Evolutionary conservation across 2,888 invertebrate species (phyloP).

Genomic region (Drosophila paracracens): DNA sequence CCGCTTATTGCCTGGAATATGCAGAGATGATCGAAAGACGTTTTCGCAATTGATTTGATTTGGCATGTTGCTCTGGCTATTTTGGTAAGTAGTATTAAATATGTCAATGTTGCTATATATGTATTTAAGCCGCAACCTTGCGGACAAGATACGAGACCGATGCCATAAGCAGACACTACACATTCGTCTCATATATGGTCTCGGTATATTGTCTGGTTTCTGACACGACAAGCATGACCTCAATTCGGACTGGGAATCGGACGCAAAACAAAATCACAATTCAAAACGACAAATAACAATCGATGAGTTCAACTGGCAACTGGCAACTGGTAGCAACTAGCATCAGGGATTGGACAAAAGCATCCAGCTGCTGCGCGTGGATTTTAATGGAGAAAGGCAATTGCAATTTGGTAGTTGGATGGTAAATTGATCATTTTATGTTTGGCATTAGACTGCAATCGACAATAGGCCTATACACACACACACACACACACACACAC

Average conservation of each 20-base stretch:
- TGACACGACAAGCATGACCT: not conserved
- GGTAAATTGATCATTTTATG: slow-evolving; percentile 8
- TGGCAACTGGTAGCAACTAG: not conserved
- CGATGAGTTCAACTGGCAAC: slow-evolving; percentile 3
- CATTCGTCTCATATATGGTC: slow-evolving; percentile 18
- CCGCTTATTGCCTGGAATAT: not conserved
- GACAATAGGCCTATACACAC: not conserved
- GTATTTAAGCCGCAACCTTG: slow-evolving; percentile 28
- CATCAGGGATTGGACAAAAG: not conserved
- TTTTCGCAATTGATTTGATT: slow-evolving; percentile 8
- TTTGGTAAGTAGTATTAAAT: not conserved
- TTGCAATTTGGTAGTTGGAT: slow-evolving; percentile 1
- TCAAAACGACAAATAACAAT: slow-evolving; percentile 6
- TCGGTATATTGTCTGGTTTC: slow-evolving; percentile 24
- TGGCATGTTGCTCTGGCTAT: slow-evolving; percentile 10
- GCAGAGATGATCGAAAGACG: not conserved
- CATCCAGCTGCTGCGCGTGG: not conserved
- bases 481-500: not conserved
- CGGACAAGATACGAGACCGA: slow-evolving; percentile 3
- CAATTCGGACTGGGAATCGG: slow-evolving; percentile 16
- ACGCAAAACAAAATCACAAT: slow-evolving; percentile 12
- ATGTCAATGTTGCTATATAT: not conserved
- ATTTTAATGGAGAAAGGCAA: not conserved
- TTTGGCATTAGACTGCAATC: not conserved
- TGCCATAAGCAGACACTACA: slow-evolving; percentile 11